Evolutionary conservation across 1,140 invertebrate species (phyloP).

Genomic region (Carposina sasakii): DNA sequence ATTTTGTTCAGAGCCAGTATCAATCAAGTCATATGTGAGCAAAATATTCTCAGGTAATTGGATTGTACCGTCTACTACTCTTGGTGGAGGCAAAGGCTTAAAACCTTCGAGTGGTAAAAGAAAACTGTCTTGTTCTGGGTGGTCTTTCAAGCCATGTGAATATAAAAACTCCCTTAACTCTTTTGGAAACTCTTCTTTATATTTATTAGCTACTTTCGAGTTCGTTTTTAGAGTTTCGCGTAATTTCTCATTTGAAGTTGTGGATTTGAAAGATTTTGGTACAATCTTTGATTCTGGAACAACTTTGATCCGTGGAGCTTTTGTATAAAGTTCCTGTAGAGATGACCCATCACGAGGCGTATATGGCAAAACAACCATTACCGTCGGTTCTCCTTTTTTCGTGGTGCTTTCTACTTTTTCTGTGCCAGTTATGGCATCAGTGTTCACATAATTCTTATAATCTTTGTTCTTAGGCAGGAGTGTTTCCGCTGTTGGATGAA

Average conservation of each 20-base stretch:
- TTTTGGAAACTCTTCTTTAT: constrained; percentile 44
- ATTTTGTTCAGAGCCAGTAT: constrained; percentile 26
- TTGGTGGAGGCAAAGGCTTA: constrained; percentile 56
- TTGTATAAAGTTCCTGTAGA: constrained; percentile 62
- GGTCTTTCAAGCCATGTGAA: constrained; percentile 51
- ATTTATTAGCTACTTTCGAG: constrained; percentile 27
- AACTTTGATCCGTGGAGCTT: constrained; percentile 51
- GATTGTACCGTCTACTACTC: constrained; percentile 52
- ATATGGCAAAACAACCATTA: constrained; percentile 60
- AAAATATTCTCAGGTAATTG: constrained; percentile 61
- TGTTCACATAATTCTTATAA: constrained; percentile 18
- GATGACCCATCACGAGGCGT: constrained; percentile 61
- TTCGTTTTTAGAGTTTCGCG: constrained; percentile 34
- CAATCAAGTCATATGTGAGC: constrained; percentile 55
- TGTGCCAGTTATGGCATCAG: constrained; percentile 12
- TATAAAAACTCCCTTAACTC: constrained; percentile 59
- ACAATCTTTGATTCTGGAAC: constrained; percentile 53
- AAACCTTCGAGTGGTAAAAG: constrained; percentile 58
- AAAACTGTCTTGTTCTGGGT: constrained; percentile 53
- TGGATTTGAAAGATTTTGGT: constrained; percentile 42
- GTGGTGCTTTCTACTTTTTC: constrained; percentile 39
- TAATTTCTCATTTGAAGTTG: constrained; percentile 28
- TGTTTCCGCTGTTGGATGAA: constrained; percentile 26
- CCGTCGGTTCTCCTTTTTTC: constrained; percentile 36
- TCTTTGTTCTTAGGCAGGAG: constrained; percentile 18